These are phyloP conservation scores for Lasius fuliginosus DNA, from an alignment of 2,888 invertebrate species.

Conservation along the genomic window DNA sequence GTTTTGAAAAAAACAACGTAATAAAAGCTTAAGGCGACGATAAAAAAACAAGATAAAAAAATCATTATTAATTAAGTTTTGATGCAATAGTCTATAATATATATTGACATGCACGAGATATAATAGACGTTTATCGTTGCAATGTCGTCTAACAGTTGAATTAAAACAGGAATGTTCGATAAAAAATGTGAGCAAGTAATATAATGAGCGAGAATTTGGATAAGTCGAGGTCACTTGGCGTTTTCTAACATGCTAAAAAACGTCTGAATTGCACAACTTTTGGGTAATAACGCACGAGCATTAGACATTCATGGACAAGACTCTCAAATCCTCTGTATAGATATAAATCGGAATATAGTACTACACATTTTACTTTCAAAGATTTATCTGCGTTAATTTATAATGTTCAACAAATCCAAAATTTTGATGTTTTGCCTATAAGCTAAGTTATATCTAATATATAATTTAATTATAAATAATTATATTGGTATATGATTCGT, in stretches of 20 bases:
- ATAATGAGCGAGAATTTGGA: constrained; percentile 35
- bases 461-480: no score
- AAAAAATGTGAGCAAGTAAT: constrained; percentile 32
- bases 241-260: constrained; percentile 63
- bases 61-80: not conserved
- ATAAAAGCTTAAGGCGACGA: not conserved
- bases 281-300: constrained; percentile 50
- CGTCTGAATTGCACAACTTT: constrained; percentile 64
- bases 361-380: not conserved
- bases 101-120: not conserved
- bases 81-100: not conserved
- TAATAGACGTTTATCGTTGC: constrained; percentile 10
- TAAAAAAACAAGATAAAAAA: constrained; percentile 3
- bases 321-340: not conserved
- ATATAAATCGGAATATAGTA: constrained; percentile 11
- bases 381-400: not conserved
- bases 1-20: not conserved
- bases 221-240: constrained; percentile 57
- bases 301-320: constrained; percentile 12
- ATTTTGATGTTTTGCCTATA: not conserved
- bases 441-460: not conserved
- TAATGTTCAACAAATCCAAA: not conserved
- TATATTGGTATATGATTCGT: not conserved
- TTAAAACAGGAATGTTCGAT: constrained; percentile 13
- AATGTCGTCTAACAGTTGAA: not conserved